A percentile compares a stretch with the other conserved stretches of the same genome.
Evolutionary conservation across 2,113 vertebrate genomes (phyloP).

Genomic region (Gorilla gorilla): DNA sequence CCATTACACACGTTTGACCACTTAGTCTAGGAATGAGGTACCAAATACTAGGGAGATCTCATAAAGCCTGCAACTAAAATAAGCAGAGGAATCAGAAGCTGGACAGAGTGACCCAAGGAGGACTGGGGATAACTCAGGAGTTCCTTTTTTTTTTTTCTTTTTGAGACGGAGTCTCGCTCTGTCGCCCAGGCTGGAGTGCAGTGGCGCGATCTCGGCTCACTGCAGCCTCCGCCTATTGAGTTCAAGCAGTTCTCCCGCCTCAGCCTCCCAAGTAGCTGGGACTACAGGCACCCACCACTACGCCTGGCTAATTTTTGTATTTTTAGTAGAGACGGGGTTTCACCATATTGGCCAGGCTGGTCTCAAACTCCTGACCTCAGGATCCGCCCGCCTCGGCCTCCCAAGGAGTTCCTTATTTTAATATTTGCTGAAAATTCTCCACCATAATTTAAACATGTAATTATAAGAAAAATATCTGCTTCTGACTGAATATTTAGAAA

Average conservation of each 20-base stretch:
- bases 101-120: background rate
- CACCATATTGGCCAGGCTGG: too few species aligned
- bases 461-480: slow-evolving; percentile 22
- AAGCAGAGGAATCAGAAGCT: background rate
- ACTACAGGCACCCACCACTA: too few species aligned
- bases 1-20: background rate
- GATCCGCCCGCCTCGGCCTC: too few species aligned
- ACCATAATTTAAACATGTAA: background rate
- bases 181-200: too few species aligned
- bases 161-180: too few species aligned
- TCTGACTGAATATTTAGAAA: background rate
- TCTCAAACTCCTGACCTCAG: too few species aligned
- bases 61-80: background rate
- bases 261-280: too few species aligned
- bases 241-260: too few species aligned
- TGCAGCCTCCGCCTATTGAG: too few species aligned
- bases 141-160: background rate
- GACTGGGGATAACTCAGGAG: background rate
- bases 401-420: background rate
- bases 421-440: background rate
- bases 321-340: too few species aligned
- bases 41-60: background rate
- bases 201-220: too few species aligned
- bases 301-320: too few species aligned
- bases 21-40: background rate